A percentile compares a stretch with the other conserved stretches of the same genome.
Conservation (phyloP, 2,888 invertebrate species). For the Pinctada fucata region DNA sequence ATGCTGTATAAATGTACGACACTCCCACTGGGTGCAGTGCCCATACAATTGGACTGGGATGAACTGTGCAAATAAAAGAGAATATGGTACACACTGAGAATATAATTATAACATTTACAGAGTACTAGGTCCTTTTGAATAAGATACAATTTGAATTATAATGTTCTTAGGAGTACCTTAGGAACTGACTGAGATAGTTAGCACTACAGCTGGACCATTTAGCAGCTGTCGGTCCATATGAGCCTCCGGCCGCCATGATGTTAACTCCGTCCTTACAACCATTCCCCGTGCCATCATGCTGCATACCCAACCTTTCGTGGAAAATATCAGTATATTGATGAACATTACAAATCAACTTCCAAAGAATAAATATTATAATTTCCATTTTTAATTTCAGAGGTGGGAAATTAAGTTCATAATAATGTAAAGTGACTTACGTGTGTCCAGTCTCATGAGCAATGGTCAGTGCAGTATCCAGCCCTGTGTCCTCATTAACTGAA, state of each 20-base stretch:
- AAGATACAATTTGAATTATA: no score
- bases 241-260: constrained; percentile 59
- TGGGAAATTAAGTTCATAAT: not conserved
- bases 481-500: constrained; percentile 62
- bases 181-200: constrained; percentile 41
- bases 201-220: constrained; percentile 64
- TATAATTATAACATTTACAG: no score
- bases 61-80: constrained; percentile 34
- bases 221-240: constrained; percentile 45
- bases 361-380: not conserved
- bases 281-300: constrained; percentile 59
- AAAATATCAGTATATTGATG: not conserved
- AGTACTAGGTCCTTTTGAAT: no score
- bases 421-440: constrained; percentile 49
- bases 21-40: constrained; percentile 47
- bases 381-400: no score
- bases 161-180: constrained; percentile 41
- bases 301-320: constrained; percentile 59
- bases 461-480: constrained; percentile 58
- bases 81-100: not conserved
- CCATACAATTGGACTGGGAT: constrained; percentile 51
- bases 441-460: constrained; percentile 69
- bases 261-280: constrained; percentile 42
- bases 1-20: constrained; percentile 41
- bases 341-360: not conserved